Percentiles rank a stretch among this genome's conserved stretches.
Evolutionary conservation across 2,888 invertebrate genomes (phyloP).

Genomic region (Timandra comae): DNA sequence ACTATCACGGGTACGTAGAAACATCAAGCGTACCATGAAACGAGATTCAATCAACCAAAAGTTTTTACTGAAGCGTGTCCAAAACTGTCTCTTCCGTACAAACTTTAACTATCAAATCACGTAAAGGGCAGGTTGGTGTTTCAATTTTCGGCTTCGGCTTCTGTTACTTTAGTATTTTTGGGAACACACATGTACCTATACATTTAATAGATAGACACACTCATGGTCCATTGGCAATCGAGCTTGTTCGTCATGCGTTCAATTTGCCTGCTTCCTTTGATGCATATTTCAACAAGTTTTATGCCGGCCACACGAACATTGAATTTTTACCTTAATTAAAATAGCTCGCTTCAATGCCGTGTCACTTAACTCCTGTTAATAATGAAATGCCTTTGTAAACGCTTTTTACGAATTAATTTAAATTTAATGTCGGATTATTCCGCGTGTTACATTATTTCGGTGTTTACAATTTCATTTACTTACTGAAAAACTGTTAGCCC

Average conservation of each 20-base stretch:
- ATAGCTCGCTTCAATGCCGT: conserved; percentile 26
- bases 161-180: conserved; percentile 21
- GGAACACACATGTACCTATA: conserved; percentile 13
- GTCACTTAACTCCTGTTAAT: conserved; percentile 23
- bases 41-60: conserved; percentile 13
- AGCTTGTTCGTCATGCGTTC: conserved; percentile 38
- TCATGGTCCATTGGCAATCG: conserved; percentile 33
- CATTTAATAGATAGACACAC: conserved; percentile 15
- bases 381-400: conserved; percentile 17
- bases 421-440: no score
- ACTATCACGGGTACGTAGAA: no score
- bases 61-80: background rate
- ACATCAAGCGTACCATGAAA: background rate
- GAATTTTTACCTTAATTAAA: conserved; percentile 43
- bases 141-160: conserved; percentile 13
- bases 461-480: no score
- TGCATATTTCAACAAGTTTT: conserved; percentile 50
- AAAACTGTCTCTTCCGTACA: conserved; percentile 5
- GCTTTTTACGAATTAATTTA: no score
- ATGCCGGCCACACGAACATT: conserved; percentile 25
- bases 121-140: conserved; percentile 5
- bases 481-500: no score
- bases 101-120: conserved; percentile 8
- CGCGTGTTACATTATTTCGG: no score
- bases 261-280: conserved; percentile 46